Evolutionary conservation across 2,797 vertebrate genomes (phyloP).

Genomic region (Melanotaenia trifasciata): DNA sequence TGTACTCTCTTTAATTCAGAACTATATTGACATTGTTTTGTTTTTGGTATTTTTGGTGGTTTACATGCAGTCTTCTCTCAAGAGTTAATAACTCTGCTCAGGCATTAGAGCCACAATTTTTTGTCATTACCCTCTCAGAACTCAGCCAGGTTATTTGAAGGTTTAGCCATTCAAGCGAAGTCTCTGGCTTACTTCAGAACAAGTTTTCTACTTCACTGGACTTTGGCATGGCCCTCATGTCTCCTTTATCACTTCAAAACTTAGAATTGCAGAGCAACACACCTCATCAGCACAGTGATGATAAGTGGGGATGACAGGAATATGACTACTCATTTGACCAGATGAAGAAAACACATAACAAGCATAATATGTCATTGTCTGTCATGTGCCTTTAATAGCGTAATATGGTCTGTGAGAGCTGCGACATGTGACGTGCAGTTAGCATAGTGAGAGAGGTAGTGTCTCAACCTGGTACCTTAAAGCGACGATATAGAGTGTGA

Average conservation of each 20-base stretch:
- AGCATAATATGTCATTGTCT: conserved; percentile 47
- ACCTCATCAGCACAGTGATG: conserved; percentile 36
- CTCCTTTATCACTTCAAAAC: conserved; percentile 39
- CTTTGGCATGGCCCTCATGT: conserved; percentile 24
- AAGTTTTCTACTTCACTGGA: conserved; percentile 67
- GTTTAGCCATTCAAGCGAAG: conserved; percentile 39
- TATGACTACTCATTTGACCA: conserved; percentile 56
- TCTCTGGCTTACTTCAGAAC: conserved; percentile 57
- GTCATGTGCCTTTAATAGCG: conserved; percentile 20
- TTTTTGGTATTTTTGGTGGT: background rate
- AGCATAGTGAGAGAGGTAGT: conserved; percentile 6
- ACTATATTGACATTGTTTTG: background rate
- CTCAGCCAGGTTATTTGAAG: conserved; percentile 64
- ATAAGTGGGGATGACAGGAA: conserved; percentile 52
- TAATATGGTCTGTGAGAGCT: conserved; percentile 16
- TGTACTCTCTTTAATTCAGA: background rate
- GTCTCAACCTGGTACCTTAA: conserved; percentile 24
- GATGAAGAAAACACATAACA: conserved; percentile 44
- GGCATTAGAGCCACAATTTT: conserved; percentile 4
- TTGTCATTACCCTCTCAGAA: conserved; percentile 36
- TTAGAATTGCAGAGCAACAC: conserved; percentile 32
- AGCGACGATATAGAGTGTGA: conserved; percentile 12
- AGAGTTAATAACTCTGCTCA: conserved; percentile 8
- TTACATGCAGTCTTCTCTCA: conserved; percentile 21
- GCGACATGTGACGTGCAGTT: conserved; percentile 13